Conservation (phyloP, 1,140 invertebrate species). For the Cyclina sinensis region DNA sequence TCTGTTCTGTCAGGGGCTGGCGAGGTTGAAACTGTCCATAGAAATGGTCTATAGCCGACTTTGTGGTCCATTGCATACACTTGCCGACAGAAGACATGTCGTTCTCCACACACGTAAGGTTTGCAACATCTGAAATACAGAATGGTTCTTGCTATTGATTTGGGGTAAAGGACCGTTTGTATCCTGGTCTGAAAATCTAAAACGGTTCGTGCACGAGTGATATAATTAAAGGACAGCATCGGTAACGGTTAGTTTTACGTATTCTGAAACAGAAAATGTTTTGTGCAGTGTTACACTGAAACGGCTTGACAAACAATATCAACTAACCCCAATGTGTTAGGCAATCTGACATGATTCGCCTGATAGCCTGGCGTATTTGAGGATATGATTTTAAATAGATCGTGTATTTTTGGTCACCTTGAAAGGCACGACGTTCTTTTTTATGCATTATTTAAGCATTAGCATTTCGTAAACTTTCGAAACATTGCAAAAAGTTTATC, state of each 20-base stretch:
- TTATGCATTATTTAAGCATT: no score
- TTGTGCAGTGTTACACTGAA: no score
- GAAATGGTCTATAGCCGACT: slow-evolving; percentile 48
- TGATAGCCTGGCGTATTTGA: no score
- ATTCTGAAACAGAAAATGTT: background rate
- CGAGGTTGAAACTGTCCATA: background rate
- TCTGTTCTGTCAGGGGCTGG: background rate
- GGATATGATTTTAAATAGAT: no score
- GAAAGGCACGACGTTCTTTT: no score
- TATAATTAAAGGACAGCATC: background rate
- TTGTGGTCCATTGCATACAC: slow-evolving; percentile 42
- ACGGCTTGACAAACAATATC: no score
- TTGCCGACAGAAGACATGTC: background rate
- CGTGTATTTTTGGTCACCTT: no score
- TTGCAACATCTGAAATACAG: slow-evolving; percentile 24
- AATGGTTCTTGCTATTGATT: background rate
- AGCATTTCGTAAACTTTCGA: no score
- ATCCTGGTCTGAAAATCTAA: background rate
- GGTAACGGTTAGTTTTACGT: background rate
- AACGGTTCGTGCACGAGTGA: background rate
- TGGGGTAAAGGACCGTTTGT: background rate
- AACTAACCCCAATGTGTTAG: no score
- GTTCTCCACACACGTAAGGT: slow-evolving; percentile 47
- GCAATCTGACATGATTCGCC: no score
- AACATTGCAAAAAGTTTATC: no score